Evolutionary conservation across 1,140 invertebrate genomes (phyloP).

Genomic region (Zaprionus nigranus): DNA sequence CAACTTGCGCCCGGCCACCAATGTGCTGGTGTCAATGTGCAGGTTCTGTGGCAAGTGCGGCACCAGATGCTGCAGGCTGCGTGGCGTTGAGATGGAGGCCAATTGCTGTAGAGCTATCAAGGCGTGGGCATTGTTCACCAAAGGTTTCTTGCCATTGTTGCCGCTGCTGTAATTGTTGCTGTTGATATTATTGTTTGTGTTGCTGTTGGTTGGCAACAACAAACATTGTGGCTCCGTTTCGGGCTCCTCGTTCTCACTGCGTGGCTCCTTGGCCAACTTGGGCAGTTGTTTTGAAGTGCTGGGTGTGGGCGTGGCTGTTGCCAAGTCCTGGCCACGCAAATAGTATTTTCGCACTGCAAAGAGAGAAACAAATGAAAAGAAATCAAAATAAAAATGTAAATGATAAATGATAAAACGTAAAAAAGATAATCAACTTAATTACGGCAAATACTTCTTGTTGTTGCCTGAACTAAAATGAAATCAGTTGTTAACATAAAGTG

Average conservation of each 20-base stretch:
- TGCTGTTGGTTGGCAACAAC: not conserved
- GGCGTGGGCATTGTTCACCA: slow-evolving; percentile 62
- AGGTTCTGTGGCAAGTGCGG: slow-evolving; percentile 65
- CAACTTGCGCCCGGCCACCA: slow-evolving; percentile 64
- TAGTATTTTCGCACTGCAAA: slow-evolving; percentile 67
- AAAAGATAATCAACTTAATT: slow-evolving; percentile 25
- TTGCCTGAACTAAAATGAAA: slow-evolving; percentile 30
- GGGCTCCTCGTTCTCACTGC: slow-evolving; percentile 67
- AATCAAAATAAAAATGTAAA: slow-evolving; percentile 74
- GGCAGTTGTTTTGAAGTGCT: slow-evolving; percentile 45
- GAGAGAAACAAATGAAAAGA: slow-evolving; percentile 43
- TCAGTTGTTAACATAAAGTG: slow-evolving; percentile 25
- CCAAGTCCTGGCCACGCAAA: slow-evolving; percentile 46
- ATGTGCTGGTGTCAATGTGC: slow-evolving; percentile 58
- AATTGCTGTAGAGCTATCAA: slow-evolving; percentile 77
- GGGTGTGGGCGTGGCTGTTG: slow-evolving; percentile 33
- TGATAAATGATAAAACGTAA: slow-evolving; percentile 26
- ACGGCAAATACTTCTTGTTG: not conserved
- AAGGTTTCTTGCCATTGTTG: slow-evolving; percentile 44
- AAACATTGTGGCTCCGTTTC: not conserved
- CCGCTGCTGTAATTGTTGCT: slow-evolving; percentile 20
- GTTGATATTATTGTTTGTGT: slow-evolving; percentile 14
- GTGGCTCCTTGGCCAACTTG: slow-evolving; percentile 21
- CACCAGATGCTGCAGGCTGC: slow-evolving; percentile 71
- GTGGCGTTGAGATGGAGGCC: slow-evolving; percentile 78